These are phyloP conservation scores for Panthera uncia DNA, from an alignment of 2,113 vertebrate genomes.

Conservation along the genomic window DNA sequence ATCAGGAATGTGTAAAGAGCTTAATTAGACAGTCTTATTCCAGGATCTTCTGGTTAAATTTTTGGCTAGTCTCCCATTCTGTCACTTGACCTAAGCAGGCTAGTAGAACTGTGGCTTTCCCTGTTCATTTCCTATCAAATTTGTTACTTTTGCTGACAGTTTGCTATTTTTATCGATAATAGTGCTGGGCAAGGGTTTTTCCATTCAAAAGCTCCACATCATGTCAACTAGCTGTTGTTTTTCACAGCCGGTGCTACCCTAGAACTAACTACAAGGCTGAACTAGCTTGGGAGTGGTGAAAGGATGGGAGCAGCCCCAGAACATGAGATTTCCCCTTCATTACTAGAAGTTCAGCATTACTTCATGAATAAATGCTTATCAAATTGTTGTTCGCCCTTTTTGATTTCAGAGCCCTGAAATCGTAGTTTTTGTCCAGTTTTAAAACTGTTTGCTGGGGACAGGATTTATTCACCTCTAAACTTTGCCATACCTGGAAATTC, in stretches of 20 bases:
- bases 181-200: not conserved
- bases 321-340: not conserved
- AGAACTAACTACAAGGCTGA: not conserved
- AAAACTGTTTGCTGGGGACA: not conserved
- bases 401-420: not conserved
- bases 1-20: not conserved
- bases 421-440: not conserved
- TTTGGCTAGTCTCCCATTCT: not conserved
- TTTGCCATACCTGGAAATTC: not conserved
- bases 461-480: not conserved
- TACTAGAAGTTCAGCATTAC: not conserved
- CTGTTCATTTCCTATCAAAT: not conserved
- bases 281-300: not conserved
- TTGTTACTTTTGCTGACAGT: not conserved
- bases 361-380: not conserved
- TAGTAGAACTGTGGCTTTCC: not conserved
- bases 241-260: not conserved
- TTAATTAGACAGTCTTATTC: conserved; percentile 4
- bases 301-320: not conserved
- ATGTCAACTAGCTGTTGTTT: not conserved
- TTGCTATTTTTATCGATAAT: not conserved
- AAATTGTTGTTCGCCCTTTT: not conserved
- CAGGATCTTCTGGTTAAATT: not conserved
- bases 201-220: not conserved
- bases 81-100: not conserved